These are phyloP conservation scores for Rhinoraja longicauda DNA, from an alignment of 2,797 vertebrate species.

Conservation along the genomic window DNA sequence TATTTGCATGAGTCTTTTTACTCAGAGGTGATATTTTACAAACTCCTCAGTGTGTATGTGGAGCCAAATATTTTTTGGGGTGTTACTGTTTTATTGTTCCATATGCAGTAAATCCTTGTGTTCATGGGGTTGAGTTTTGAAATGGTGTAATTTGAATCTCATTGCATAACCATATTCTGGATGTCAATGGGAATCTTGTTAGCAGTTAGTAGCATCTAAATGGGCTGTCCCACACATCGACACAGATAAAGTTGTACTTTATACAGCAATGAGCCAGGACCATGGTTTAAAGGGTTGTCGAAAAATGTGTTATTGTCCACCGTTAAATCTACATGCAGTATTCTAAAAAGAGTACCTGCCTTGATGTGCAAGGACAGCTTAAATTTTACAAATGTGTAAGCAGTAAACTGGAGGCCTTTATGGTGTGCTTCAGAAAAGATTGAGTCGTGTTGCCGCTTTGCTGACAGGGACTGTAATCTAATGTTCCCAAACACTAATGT, in stretches of 20 bases:
- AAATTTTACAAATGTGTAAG: background rate
- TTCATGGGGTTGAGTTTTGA: slow-evolving; percentile 6
- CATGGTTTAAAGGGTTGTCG: background rate
- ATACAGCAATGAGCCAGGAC: background rate
- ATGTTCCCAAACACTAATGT: background rate
- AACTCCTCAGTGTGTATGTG: slow-evolving; percentile 41
- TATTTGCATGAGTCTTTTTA: slow-evolving; percentile 63
- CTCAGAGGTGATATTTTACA: slow-evolving; percentile 43
- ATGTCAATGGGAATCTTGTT: no score
- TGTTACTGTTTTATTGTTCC: slow-evolving; percentile 38
- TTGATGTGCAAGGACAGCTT: background rate
- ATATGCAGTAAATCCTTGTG: background rate
- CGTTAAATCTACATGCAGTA: slow-evolving; percentile 16
- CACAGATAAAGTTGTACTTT: background rate
- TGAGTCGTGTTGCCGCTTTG: background rate
- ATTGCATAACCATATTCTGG: background rate
- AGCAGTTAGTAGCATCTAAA: background rate
- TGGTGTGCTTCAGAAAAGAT: background rate
- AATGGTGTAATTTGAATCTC: slow-evolving; percentile 4
- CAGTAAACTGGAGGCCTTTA: background rate
- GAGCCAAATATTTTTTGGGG: slow-evolving; percentile 39
- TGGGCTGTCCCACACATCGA: background rate
- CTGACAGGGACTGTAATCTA: background rate
- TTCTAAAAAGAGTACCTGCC: background rate
- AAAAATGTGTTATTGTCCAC: background rate